Evolutionary conservation across 2,113 vertebrate genomes (phyloP).

Genomic region (Toxotes jaculatrix): DNA sequence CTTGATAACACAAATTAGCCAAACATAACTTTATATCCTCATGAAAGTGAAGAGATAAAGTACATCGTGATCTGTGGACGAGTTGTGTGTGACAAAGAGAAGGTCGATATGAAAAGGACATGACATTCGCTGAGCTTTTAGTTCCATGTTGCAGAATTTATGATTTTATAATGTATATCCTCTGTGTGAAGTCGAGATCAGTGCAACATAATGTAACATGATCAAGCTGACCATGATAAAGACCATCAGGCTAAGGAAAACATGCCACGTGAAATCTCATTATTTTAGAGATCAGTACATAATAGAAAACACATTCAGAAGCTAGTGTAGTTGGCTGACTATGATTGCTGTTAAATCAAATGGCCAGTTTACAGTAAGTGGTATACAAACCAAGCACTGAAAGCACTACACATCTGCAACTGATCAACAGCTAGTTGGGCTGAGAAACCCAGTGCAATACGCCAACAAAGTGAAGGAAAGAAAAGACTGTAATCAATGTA

Average conservation of each 20-base stretch:
- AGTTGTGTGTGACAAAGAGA: not conserved
- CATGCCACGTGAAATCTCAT: not conserved
- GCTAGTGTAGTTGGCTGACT: not conserved
- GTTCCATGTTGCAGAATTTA: not conserved
- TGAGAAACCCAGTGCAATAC: no score
- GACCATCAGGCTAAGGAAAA: not conserved
- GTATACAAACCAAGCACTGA: not conserved
- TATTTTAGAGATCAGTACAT: not conserved
- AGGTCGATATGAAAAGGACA: not conserved
- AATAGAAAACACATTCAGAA: not conserved
- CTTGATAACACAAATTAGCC: not conserved
- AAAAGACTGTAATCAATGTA: not conserved
- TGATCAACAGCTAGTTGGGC: not conserved
- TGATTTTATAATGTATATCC: not conserved
- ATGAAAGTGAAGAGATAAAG: not conserved
- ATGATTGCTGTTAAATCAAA: not conserved
- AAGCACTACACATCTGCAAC: not conserved
- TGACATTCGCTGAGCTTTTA: not conserved
- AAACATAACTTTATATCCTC: not conserved
- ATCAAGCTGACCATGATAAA: not conserved
- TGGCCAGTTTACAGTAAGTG: not conserved
- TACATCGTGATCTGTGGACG: not conserved
- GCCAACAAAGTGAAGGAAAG: not conserved
- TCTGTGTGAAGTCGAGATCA: not conserved
- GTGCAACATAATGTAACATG: not conserved